Evolutionary conservation across 2,113 vertebrate genomes (phyloP), one percentile per base, ranked within the genome.

Genomic region (Nansenia antarctica): DNA sequence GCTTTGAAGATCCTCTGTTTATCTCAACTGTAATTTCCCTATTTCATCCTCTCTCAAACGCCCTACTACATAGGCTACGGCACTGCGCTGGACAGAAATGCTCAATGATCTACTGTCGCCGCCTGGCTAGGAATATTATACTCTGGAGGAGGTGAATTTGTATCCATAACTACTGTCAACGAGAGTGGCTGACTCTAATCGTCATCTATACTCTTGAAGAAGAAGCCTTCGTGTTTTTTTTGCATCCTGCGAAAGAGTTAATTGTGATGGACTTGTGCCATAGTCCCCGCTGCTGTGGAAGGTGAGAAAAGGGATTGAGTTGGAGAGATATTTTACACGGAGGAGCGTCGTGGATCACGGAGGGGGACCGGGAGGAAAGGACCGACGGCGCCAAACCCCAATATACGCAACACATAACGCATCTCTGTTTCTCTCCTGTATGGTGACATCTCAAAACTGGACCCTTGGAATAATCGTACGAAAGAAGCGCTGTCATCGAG

Each of bases 111-210:
- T 58, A 66, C 70, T 86, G 79, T 59, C 77, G 61, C 72, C 80
- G 85, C 68, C 73, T 85, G 77, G 45, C 63, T 82, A 70, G 91
- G 90, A 87, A 89, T 20, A 49, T n/a, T 92, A 83, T 89, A 88
- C 85, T 88, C 85, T 68, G 77, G 76, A 85, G 77, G 74, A 85
- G 77, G 74, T 85, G 80, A 83, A 82, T 86, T 85, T 84, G 70
- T 77, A 68, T 79, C 78, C 49, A 78, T 79, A 82, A 69, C 85
- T 77, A 82, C 85, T 81, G 78, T 65, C 74, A 75, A 12, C 73
- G 47, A 67, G 68, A 81, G 81, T 81, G 76, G 78, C 63, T 74
- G 45, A 20, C 5, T 37, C 45, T 58, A 63, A 9, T 52, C 20
- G 57, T 37, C 62, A 52, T 54, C 52, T 70, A n/a, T 71, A 65